Conservation (phyloP, 30 jellyfish, hydroid and myxozoan genomes). For the Cassiopea andromeda region DNA sequence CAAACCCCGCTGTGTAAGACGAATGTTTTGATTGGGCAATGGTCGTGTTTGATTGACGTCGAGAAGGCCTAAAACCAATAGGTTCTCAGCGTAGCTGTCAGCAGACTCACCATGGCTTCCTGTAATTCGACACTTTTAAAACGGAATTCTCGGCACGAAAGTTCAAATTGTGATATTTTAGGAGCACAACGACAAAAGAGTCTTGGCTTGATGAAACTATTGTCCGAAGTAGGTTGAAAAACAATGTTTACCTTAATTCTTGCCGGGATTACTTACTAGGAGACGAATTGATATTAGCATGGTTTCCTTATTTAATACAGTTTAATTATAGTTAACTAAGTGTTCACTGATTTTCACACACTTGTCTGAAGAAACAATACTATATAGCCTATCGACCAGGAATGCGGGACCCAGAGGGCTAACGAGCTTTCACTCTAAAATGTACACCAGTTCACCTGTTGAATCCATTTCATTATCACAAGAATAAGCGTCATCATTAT, state of each 20-base stretch:
- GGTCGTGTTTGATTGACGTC: slow-evolving; percentile 42
- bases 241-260: not conserved
- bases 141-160: slow-evolving; percentile 48
- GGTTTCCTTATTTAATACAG: not conserved
- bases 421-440: too few species aligned
- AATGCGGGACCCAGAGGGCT: too few species aligned
- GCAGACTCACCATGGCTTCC: slow-evolving; percentile 43
- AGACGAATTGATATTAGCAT: not conserved
- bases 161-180: slow-evolving; percentile 54
- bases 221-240: not conserved
- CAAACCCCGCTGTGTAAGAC: slow-evolving; percentile 41
- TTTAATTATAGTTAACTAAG: slow-evolving; percentile 33
- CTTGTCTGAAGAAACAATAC: not conserved
- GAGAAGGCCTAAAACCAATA: slow-evolving; percentile 37
- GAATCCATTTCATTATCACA: too few species aligned
- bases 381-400: too few species aligned
- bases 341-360: not conserved
- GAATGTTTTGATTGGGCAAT: slow-evolving; percentile 44
- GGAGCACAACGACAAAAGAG: slow-evolving; percentile 40
- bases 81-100: slow-evolving; percentile 22
- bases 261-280: not conserved
- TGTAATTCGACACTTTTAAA: slow-evolving; percentile 43
- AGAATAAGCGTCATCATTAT: too few species aligned
- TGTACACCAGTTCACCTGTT: too few species aligned
- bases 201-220: not conserved